These are phyloP conservation scores for Ophiodon elongatus DNA, from an alignment of 2,113 vertebrate genomes.

Conservation along the genomic window DNA sequence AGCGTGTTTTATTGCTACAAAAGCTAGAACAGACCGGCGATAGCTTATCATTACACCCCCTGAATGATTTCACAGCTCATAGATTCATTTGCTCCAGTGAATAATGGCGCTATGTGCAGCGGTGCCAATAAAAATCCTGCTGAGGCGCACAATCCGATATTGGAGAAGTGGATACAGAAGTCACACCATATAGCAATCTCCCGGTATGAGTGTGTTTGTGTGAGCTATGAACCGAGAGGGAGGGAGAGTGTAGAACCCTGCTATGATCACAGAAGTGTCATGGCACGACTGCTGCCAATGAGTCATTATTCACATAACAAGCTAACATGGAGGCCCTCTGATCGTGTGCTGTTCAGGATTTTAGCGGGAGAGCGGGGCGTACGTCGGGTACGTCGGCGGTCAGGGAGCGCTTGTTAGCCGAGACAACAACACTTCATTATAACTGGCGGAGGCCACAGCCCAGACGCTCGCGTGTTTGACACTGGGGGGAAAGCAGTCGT, in stretches of 20 bases:
- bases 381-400: not conserved
- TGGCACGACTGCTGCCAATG: constrained; percentile 23
- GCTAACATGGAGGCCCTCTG: constrained; percentile 35
- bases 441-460: constrained; percentile 43
- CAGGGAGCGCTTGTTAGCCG: constrained; percentile 53
- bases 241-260: not conserved
- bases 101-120: constrained; percentile 48
- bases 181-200: not conserved
- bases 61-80: constrained; percentile 76
- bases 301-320: constrained; percentile 49
- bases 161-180: constrained; percentile 44
- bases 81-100: constrained; percentile 73
- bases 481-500: constrained; percentile 23
- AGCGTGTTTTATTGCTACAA: constrained; percentile 63
- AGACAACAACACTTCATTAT: constrained; percentile 73
- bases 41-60: constrained; percentile 70
- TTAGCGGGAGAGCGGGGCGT: constrained; percentile 12
- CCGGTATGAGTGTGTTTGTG: not conserved
- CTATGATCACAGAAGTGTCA: constrained; percentile 47
- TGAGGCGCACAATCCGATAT: constrained; percentile 53
- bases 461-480: constrained; percentile 47
- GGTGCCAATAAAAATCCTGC: constrained; percentile 69
- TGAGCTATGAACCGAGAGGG: not conserved
- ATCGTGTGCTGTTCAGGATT: constrained; percentile 42
- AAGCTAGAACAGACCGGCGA: constrained; percentile 57